phyloP scores from a whole-genome alignment of 2,113 vertebrate genomes.

The Pterocles gutturalis region DNA sequence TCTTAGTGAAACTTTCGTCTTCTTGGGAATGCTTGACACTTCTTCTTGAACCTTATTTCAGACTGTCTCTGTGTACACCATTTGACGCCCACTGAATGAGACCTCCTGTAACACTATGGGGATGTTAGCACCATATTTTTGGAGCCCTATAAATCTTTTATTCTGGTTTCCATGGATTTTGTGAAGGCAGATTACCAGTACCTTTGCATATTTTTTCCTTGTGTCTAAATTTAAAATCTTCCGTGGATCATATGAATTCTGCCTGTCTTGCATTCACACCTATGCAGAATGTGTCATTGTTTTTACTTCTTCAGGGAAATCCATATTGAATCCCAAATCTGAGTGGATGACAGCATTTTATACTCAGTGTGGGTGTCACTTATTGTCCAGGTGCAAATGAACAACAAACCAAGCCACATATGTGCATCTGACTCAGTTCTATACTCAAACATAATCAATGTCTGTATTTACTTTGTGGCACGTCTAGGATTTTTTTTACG shows the following conservation, averaged over 20 bases:
- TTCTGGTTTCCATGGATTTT: neutral
- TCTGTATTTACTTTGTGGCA: neutral
- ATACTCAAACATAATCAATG: neutral
- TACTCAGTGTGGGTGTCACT: neutral
- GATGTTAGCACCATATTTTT: neutral
- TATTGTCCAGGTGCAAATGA: neutral
- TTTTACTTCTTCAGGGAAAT: neutral
- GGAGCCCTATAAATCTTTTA: neutral
- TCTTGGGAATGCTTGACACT: neutral
- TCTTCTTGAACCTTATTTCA: neutral
- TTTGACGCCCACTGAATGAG: neutral
- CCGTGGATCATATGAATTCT: neutral
- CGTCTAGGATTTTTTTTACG: neutral
- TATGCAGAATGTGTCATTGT: neutral
- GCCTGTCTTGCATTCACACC: neutral
- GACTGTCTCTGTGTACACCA: neutral
- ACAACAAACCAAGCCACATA: neutral
- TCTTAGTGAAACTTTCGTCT: neutral
- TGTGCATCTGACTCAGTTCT: neutral
- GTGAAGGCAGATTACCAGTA: neutral
- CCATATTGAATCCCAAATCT: neutral
- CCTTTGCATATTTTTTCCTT: neutral
- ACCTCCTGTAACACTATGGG: accelerated
- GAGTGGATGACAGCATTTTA: neutral
- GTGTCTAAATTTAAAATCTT: neutral